phyloP scores from a whole-genome alignment of 92 coral and sea anemone species.

The Ricordea florida region DNA sequence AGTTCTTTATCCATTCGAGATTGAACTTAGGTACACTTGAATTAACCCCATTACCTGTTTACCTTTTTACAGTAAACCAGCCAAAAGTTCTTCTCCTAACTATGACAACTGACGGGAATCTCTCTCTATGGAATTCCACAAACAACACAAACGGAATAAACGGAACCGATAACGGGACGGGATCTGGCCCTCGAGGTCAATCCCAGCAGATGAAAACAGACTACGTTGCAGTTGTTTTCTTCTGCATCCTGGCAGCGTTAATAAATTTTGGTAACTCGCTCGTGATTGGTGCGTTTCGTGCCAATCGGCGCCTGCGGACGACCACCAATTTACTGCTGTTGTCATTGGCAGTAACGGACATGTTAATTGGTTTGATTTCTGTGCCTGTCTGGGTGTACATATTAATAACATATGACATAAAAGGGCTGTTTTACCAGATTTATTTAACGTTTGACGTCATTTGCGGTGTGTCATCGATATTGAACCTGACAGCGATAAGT shows the following conservation, averaged over 20 bases:
- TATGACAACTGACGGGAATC: no score
- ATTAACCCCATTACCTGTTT: not conserved
- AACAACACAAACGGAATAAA: not conserved
- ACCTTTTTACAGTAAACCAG: no score
- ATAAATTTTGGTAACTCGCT: constrained; percentile 79
- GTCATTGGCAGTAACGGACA: constrained; percentile 79
- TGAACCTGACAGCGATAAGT: constrained; percentile 81
- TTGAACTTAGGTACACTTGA: no score
- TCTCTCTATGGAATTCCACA: no score
- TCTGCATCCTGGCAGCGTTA: constrained; percentile 32
- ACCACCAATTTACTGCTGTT: constrained; percentile 77
- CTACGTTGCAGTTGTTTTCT: constrained; percentile 51
- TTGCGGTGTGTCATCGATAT: constrained; percentile 79
- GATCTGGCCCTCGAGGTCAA: not conserved
- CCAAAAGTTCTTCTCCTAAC: no score
- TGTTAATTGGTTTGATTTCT: constrained; percentile 64
- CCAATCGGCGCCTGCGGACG: constrained; percentile 78
- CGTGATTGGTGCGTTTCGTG: constrained; percentile 74
- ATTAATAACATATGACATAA: not conserved
- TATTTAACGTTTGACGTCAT: constrained; percentile 62
- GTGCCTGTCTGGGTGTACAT: constrained; percentile 64
- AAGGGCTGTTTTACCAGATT: not conserved
- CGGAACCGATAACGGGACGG: not conserved
- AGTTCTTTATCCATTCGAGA: no score
- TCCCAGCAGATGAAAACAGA: not conserved